Evolutionary conservation across 2,113 vertebrate species (phyloP).

Genomic region (Gopherus evgoodei): DNA sequence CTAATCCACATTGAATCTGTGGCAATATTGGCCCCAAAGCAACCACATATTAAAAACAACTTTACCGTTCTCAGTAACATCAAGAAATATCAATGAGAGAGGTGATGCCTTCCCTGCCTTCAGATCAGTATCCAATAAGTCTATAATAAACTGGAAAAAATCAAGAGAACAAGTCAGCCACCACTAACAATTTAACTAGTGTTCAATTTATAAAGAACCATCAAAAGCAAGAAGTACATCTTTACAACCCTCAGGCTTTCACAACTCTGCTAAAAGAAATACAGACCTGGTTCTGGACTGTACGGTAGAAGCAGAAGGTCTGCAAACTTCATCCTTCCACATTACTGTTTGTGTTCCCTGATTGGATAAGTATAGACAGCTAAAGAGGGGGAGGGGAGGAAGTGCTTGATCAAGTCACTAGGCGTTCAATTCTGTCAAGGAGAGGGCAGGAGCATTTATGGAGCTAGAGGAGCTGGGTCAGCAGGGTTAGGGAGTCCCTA

Average conservation of each 20-base stretch:
- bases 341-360: background rate
- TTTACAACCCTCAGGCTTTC: background rate
- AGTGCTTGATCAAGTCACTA: background rate
- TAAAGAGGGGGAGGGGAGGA: background rate
- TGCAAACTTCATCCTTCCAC: background rate
- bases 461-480: background rate
- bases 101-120: background rate
- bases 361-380: fast-evolving
- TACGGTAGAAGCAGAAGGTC: fast-evolving
- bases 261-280: background rate
- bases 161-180: background rate
- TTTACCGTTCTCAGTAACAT: background rate
- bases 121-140: background rate
- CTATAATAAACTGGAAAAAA: background rate
- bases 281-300: fast-evolving
- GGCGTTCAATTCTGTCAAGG: background rate
- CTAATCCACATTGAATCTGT: background rate
- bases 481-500: background rate
- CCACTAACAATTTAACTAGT: background rate
- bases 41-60: background rate
- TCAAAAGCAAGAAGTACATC: background rate
- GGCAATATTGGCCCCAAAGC: background rate
- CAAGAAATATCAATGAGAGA: background rate
- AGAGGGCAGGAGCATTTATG: background rate
- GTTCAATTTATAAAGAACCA: background rate